Percentiles rank a stretch among this genome's conserved stretches.
These are phyloP conservation scores for Centrocercus urophasianus DNA, from an alignment of 2,113 vertebrate genomes.

Conservation along the genomic window DNA sequence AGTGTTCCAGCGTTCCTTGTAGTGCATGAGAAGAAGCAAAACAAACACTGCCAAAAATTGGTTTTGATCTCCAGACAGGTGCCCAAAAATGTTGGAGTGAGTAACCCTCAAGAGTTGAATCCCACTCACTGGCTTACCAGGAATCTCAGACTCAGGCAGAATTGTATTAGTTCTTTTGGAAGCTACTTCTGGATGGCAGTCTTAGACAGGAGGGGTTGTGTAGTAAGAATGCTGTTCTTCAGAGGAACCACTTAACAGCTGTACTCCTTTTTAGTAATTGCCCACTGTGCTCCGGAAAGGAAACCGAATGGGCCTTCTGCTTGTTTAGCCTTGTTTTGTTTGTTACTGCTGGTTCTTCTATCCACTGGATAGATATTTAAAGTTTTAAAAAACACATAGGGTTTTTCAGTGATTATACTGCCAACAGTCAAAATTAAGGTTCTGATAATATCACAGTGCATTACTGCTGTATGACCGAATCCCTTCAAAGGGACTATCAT, in stretches of 20 bases:
- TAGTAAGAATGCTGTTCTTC: not conserved
- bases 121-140: not conserved
- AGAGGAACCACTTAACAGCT: not conserved
- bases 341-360: not conserved
- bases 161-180: not conserved
- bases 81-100: not conserved
- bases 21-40: not conserved
- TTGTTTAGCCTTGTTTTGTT: not conserved
- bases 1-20: not conserved
- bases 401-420: not conserved
- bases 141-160: not conserved
- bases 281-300: not conserved
- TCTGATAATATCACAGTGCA: not conserved
- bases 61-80: not conserved
- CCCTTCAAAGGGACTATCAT: constrained; percentile 46
- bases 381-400: not conserved
- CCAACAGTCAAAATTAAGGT: not conserved
- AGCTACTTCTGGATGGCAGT: not conserved
- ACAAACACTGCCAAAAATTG: not conserved
- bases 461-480: not conserved
- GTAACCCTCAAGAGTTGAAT: not conserved
- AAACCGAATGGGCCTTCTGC: not conserved
- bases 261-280: not conserved
- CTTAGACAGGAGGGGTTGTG: not conserved
- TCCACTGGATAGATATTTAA: not conserved